These are phyloP conservation scores for Leucoptera coffeella DNA, from an alignment of 2,888 invertebrate genomes.

Conservation along the genomic window DNA sequence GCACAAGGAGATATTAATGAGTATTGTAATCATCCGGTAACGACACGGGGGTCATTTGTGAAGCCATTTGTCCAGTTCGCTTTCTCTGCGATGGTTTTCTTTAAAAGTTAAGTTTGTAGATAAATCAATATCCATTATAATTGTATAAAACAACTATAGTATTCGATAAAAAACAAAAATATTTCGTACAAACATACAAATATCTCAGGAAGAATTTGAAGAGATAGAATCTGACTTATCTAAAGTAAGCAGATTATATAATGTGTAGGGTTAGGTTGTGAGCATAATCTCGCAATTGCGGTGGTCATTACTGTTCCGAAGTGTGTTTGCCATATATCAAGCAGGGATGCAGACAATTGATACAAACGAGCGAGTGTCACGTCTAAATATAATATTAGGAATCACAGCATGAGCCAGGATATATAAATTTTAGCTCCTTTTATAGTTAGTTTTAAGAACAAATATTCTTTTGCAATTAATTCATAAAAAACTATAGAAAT, in stretches of 20 bases:
- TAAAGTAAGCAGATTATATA: too few relatives aligned
- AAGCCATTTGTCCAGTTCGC: constrained; percentile 23
- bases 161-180: too few relatives aligned
- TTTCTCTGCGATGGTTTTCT: constrained; percentile 11
- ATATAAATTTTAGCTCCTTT: constrained; percentile 36
- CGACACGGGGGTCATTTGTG: constrained; percentile 27
- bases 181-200: too few relatives aligned
- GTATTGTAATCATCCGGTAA: constrained; percentile 28
- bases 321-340: constrained; percentile 50
- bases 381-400: constrained; percentile 56
- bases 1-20: constrained; percentile 40
- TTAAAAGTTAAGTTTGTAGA: too few relatives aligned
- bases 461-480: too few relatives aligned
- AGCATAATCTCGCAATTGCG: constrained; percentile 47
- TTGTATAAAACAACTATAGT: too few relatives aligned
- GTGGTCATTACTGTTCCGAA: constrained; percentile 51
- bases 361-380: constrained; percentile 52
- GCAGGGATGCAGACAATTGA: constrained; percentile 48
- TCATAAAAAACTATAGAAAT: too few relatives aligned
- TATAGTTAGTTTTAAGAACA: not conserved
- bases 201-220: too few relatives aligned
- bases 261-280: too few relatives aligned
- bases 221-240: too few relatives aligned
- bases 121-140: too few relatives aligned
- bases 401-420: constrained; percentile 54